phyloP scores from a whole-genome alignment of 2,888 invertebrate species.

The Anagyrus pseudococci region DNA sequence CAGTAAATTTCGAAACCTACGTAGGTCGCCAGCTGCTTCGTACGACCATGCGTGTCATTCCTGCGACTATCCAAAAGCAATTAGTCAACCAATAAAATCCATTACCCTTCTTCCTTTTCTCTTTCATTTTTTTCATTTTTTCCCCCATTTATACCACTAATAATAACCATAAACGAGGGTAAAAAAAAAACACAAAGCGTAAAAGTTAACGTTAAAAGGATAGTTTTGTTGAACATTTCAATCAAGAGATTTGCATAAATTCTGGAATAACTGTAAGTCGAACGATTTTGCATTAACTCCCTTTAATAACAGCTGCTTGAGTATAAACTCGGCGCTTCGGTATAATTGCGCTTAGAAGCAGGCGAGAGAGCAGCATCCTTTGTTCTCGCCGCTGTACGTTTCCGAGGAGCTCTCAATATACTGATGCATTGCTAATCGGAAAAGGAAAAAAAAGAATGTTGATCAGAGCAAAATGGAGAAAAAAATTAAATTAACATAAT shows the following conservation, averaged over 20 bases:
- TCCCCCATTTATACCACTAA: no score
- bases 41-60: no score
- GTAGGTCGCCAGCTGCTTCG: no score
- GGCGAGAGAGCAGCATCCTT: no score
- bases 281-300: constrained; percentile 21
- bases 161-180: no score
- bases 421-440: constrained; percentile 26
- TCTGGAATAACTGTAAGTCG: constrained; percentile 11
- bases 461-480: constrained; percentile 15
- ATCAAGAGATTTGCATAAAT: not conserved
- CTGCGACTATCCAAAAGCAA: no score
- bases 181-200: no score
- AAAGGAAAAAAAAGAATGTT: constrained; percentile 5
- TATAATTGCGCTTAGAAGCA: constrained; percentile 7
- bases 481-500: constrained; percentile 21
- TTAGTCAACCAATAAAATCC: no score
- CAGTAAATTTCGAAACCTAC: no score
- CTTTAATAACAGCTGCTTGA: constrained; percentile 12
- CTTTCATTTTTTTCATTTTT: no score
- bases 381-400: constrained; percentile 28
- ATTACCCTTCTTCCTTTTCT: no score
- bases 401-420: constrained; percentile 11
- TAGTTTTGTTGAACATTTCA: not conserved
- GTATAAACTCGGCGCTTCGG: not conserved
- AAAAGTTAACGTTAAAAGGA: no score